Conservation (phyloP, 2,797 vertebrate species). For the Lepilemur septentrionalis region DNA sequence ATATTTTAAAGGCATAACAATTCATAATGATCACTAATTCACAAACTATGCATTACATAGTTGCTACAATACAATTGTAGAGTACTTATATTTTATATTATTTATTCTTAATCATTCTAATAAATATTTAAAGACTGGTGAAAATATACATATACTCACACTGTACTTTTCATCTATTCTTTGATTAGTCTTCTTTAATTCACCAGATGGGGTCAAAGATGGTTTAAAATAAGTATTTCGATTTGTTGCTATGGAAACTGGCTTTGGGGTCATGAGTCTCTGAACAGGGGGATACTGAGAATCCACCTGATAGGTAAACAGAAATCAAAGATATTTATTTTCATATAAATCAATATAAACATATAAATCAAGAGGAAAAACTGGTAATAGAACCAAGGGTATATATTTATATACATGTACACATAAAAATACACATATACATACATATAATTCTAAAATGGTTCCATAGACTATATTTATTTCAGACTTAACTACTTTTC, state of each 20-base stretch:
- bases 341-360: background rate
- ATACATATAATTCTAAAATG: background rate
- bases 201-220: constrained; percentile 90
- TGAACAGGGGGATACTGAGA: constrained; percentile 91
- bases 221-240: constrained; percentile 93
- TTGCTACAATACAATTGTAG: background rate
- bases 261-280: constrained; percentile 91
- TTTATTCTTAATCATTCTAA: constrained; percentile 22
- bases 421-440: background rate
- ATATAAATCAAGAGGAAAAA: background rate
- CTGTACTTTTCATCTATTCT: constrained; percentile 87
- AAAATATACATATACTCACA: constrained; percentile 85
- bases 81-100: background rate
- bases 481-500: background rate
- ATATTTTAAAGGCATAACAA: background rate
- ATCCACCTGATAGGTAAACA: constrained; percentile 89
- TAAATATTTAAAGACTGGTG: constrained; percentile 37
- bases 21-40: constrained; percentile 4
- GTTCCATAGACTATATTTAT: background rate
- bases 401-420: background rate
- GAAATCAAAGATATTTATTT: constrained; percentile 60
- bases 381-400: background rate
- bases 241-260: constrained; percentile 86
- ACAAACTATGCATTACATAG: background rate
- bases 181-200: constrained; percentile 86